These are phyloP conservation scores for Hyposmocoma kahamanoa DNA, from an alignment of 1,140 invertebrate genomes.

Conservation along the genomic window DNA sequence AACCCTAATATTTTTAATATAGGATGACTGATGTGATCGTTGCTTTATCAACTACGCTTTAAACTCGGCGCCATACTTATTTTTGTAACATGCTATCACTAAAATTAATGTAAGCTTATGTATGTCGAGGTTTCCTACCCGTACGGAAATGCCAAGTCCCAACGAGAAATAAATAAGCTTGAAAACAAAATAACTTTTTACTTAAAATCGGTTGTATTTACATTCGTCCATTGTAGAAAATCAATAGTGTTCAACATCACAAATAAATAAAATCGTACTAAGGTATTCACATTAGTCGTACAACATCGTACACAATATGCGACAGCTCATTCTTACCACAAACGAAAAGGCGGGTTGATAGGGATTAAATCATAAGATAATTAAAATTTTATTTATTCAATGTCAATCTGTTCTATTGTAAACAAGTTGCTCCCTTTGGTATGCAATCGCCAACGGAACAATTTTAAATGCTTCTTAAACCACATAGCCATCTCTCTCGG, in stretches of 20 bases:
- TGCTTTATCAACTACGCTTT: constrained; percentile 25
- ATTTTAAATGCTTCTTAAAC: constrained; percentile 48
- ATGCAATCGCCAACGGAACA: constrained; percentile 34
- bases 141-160: not conserved
- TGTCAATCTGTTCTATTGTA: constrained; percentile 41
- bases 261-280: constrained; percentile 73
- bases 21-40: constrained; percentile 24
- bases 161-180: constrained; percentile 64
- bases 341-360: constrained; percentile 60
- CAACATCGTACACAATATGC: constrained; percentile 62
- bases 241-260: constrained; percentile 71
- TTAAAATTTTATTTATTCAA: constrained; percentile 41
- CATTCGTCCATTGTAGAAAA: constrained; percentile 72
- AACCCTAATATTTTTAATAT: too few species aligned
- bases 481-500: constrained; percentile 28
- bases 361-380: constrained; percentile 47
- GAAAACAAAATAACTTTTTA: constrained; percentile 71
- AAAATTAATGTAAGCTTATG: constrained; percentile 12
- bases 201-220: constrained; percentile 74
- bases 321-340: constrained; percentile 59
- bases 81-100: constrained; percentile 36
- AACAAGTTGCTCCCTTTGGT: constrained; percentile 39
- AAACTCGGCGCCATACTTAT: constrained; percentile 32
- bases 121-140: not conserved
- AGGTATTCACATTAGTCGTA: constrained; percentile 68